Evolutionary conservation across 1,140 invertebrate genomes (phyloP), one percentile per base, ranked within the genome.

Genomic region (Hypothenemus hampei): DNA sequence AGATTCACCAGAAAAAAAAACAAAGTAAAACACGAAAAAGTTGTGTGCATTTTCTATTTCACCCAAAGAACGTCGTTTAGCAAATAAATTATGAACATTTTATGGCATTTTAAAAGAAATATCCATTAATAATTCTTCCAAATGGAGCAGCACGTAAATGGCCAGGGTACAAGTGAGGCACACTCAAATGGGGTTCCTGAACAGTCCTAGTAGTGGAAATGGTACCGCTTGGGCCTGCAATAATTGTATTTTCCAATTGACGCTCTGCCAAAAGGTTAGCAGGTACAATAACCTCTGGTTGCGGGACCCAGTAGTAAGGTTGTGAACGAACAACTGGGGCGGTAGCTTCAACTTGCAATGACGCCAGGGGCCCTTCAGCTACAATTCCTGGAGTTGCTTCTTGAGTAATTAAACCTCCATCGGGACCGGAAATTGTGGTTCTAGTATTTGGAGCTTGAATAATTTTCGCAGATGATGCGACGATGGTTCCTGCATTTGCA

Each of bases 391-490:
- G 24, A 19, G n/a, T 23, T 24, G 49, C 50, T 19, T 62, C 62
- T 8, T 57, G 33, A 10, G 64, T 43, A 43, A 64, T 61, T 43
- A 55, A 41, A 16, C 63, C 63, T 23, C 63, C 63, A 26, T 65
- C 63, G 11, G 63, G 61, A 16, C 63, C 63, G 1, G 58, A 43
- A 10, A 65, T 26, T 15, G 45, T 61, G 29, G 59, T 55, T 24
- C 56, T 61, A 23, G 41, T 37, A 36, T 61, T 59, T 0, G 63
- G 63, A 39, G 59, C 63, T 58, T 65, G 63, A 16, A 65, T 50
- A 24, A 63, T 53, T 24, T 45, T 50, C 0, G 59, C 59, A 16
- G 58, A 55, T 5, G 60, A 58, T 8, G 50, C 57, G 6, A 41
- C 16, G 6, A 55, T n/a, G 29, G 55, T n/a, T 36, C 49, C 45